Percentiles rank a stretch among this genome's conserved stretches.
These are phyloP conservation scores for Nyctereutes procyonoides DNA, from an alignment of 2,113 vertebrate species.

Conservation along the genomic window DNA sequence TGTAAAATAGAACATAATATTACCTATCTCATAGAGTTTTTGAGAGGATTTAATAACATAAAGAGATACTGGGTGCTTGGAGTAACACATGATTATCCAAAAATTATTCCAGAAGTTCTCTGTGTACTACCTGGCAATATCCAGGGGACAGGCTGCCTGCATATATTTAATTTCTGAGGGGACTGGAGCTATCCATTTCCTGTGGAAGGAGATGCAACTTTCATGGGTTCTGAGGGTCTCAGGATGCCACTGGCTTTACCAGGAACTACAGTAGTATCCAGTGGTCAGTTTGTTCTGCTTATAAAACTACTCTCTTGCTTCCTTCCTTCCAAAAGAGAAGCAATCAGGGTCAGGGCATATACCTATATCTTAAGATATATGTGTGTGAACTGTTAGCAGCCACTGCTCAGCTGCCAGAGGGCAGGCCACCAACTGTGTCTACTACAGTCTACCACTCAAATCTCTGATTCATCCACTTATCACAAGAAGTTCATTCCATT, in stretches of 20 bases:
- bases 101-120: background rate
- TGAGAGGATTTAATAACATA: background rate
- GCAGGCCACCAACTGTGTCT: background rate
- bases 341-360: background rate
- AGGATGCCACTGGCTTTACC: background rate
- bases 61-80: background rate
- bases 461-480: background rate
- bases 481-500: background rate
- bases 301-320: background rate
- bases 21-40: background rate
- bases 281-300: background rate
- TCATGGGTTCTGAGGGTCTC: background rate
- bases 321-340: background rate
- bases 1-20: background rate
- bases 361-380: background rate
- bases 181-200: background rate
- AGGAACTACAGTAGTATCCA: background rate
- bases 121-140: background rate
- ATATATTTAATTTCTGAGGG: background rate
- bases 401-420: background rate
- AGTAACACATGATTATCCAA: background rate
- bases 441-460: background rate
- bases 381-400: background rate
- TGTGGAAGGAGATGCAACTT: background rate
- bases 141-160: background rate